Evolutionary conservation across 2,888 invertebrate genomes (phyloP), one percentile per base, ranked within the genome.

Genomic region (Zelleria hepariella): DNA sequence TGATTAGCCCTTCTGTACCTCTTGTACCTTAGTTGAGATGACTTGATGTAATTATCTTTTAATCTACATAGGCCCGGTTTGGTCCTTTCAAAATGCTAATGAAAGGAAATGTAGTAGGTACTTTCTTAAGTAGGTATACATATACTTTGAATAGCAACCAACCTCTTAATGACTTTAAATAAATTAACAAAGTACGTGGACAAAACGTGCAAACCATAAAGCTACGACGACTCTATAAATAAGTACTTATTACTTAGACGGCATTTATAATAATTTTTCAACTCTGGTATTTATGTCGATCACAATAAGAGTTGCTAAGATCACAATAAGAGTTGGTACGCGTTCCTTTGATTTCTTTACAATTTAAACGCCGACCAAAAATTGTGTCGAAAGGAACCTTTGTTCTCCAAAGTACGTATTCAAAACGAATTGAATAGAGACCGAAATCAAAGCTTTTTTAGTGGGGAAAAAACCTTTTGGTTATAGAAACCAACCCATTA

Each of bases 401-500:
- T 42, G 32, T 42, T 42, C 32, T 15, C 32, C 32, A 42, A 42
- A 42, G 32, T 42, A 42, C 32, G 32, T 42, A 42, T 42, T 42
- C 32, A 42, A 42, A 42, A 10, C 32, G 2, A 42, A 42, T 42
- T 42, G 15, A 42, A 42, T 42, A 42, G 15, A 15, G 15, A 42
- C 32, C 32, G 32, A 42, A 42, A 42, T 42, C 32, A 42, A 42
- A 42, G 32, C 32, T 10, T 42, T 42, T 42, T 42, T 42, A 42
- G 15, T 42, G 32, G 32, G 10, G 32, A 15, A 42, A 42, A 42
- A 42, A 42, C 32, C 32, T 42, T 42, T 42, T 42, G 32, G 32
- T 42, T 55, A 27, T 55, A 32, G 21, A 20, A 27, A 26, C 55
- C 21, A 24, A 69, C 75, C 80, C 80, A 82, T 82, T 82, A 80